Evolutionary conservation across 2,797 vertebrate genomes (phyloP).

Genomic region (Clarias laeviceps): DNA sequence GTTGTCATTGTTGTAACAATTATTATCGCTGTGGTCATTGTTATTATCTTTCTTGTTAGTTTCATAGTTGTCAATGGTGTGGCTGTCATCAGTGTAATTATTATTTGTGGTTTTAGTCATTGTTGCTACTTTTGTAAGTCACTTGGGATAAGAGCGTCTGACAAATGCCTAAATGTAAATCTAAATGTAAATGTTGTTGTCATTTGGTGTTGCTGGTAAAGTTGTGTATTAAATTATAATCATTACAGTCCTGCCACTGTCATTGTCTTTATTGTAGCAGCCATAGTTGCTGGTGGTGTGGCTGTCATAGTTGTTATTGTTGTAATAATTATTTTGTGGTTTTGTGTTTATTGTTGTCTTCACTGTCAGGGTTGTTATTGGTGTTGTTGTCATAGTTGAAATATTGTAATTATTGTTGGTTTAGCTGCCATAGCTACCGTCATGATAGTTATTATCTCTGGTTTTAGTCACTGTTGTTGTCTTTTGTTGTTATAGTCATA

Average conservation of each 20-base stretch:
- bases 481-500: background rate
- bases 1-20: too few relatives aligned
- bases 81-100: background rate
- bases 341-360: background rate
- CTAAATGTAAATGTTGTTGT: too few relatives aligned
- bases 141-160: too few relatives aligned
- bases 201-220: too few relatives aligned
- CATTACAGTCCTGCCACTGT: too few relatives aligned
- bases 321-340: background rate
- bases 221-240: too few relatives aligned
- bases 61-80: background rate
- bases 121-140: background rate
- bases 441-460: too few relatives aligned
- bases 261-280: background rate
- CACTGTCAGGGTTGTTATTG: background rate
- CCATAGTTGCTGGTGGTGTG: background rate
- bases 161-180: too few relatives aligned
- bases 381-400: background rate
- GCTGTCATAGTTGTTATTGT: background rate
- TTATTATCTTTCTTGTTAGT: background rate
- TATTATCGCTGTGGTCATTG: background rate
- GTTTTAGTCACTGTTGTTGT: background rate
- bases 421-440: too few relatives aligned
- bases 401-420: too few relatives aligned
- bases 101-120: background rate